These are phyloP conservation scores for Nesometra sesokonis DNA, from an alignment of 35 echinoderm and acorn worm genomes.

Conservation along the genomic window DNA sequence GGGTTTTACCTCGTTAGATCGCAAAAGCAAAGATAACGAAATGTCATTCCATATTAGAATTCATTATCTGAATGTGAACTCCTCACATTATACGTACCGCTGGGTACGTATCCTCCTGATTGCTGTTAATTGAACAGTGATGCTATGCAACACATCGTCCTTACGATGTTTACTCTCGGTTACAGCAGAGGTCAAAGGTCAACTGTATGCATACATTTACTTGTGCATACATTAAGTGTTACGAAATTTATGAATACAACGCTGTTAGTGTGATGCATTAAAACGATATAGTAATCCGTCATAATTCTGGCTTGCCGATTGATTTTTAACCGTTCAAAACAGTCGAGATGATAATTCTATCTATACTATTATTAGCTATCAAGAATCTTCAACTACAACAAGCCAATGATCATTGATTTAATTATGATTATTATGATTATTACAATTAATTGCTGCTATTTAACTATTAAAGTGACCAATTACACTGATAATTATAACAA, in stretches of 20 bases:
- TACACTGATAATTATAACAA: not conserved
- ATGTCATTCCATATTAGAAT: not conserved
- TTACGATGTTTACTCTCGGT: not conserved
- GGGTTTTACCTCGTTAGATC: not conserved
- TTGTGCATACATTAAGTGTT: not conserved
- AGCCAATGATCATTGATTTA: not conserved
- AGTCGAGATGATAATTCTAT: too few species aligned
- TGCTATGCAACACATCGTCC: not conserved
- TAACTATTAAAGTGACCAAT: not conserved
- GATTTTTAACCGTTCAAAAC: not conserved
- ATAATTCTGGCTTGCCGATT: not conserved
- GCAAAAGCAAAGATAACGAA: too few species aligned
- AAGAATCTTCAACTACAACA: not conserved
- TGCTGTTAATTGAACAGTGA: not conserved
- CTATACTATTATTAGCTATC: too few species aligned
- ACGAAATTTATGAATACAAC: not conserved
- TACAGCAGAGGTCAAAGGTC: not conserved
- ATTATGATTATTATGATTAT: not conserved
- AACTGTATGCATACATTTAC: not conserved
- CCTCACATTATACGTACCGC: not conserved
- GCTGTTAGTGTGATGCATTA: too few species aligned
- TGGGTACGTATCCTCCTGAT: not conserved
- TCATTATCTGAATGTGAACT: not conserved
- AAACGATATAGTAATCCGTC: not conserved
- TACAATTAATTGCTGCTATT: not conserved